Conservation (phyloP, 2,113 vertebrate species). For the Thalassoma bifasciatum region DNA sequence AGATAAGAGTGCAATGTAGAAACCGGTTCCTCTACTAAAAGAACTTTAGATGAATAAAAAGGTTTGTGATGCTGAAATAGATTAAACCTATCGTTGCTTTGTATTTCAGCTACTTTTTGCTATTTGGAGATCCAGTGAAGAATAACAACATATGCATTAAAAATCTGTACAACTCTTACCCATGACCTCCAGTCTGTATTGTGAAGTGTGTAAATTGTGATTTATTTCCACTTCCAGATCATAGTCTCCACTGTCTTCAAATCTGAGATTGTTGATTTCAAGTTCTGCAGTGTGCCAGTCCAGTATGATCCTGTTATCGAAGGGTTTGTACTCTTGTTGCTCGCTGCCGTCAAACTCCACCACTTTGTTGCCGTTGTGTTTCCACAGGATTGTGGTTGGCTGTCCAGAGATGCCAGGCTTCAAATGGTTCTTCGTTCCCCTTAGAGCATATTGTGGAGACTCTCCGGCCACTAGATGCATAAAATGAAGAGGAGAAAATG, state of each 20-base stretch:
- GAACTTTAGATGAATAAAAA: no score
- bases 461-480: slow-evolving; percentile 40
- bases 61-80: no score
- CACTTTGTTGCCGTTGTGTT: slow-evolving; percentile 54
- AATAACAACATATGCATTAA: no score
- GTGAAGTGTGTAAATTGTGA: accelerated
- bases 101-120: no score
- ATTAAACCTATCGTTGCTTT: no score
- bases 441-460: slow-evolving; percentile 1
- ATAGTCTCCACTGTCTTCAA: slow-evolving; percentile 69
- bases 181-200: slow-evolving; percentile 54
- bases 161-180: slow-evolving; percentile 53
- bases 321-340: neutral
- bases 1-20: no score
- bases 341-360: slow-evolving; percentile 45
- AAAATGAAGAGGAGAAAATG: neutral
- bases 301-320: slow-evolving; percentile 45
- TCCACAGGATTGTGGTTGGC: slow-evolving; percentile 67
- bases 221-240: slow-evolving; percentile 25
- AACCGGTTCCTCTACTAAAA: no score
- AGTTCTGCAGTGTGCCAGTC: slow-evolving; percentile 51
- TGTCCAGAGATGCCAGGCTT: neutral
- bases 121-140: no score
- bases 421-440: slow-evolving; percentile 21
- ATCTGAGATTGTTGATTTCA: slow-evolving; percentile 23